A percentile compares a stretch with the other conserved stretches of the same genome.
phyloP scores from a whole-genome alignment of 2,797 vertebrate species.

The Dermochelys coriacea region DNA sequence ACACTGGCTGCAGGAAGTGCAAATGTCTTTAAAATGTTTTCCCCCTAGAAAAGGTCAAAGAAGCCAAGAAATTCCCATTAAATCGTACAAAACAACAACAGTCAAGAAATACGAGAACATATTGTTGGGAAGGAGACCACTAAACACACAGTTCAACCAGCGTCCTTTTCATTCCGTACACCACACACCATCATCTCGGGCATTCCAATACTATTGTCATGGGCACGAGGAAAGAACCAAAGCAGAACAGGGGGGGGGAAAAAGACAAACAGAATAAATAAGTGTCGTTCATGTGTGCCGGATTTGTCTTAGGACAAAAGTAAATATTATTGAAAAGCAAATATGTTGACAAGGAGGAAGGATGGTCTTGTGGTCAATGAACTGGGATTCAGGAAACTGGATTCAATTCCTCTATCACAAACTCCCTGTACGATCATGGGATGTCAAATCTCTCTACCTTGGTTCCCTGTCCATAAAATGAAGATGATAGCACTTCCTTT shows the following conservation, averaged over 20 bases:
- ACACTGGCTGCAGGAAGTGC: slow-evolving; percentile 41
- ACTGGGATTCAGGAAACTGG: background rate
- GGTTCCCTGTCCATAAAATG: background rate
- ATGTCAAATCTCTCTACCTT: background rate
- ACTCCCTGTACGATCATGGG: background rate
- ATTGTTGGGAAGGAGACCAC: background rate
- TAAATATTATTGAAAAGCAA: background rate
- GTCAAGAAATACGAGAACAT: background rate
- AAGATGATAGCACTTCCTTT: background rate
- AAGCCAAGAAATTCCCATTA: slow-evolving; percentile 64
- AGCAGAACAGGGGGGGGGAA: background rate
- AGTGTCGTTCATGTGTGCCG: background rate
- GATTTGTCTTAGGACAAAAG: background rate
- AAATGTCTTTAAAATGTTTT: background rate
- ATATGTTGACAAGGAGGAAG: background rate
- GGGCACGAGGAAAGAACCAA: background rate
- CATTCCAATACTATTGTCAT: background rate
- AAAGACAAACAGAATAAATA: background rate
- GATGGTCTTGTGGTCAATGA: background rate
- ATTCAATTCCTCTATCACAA: background rate
- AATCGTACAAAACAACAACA: slow-evolving; percentile 6
- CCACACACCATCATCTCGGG: background rate
- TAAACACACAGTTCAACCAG: background rate
- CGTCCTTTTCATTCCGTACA: background rate
- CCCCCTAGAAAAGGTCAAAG: slow-evolving; percentile 37